Evolutionary conservation across 2,113 vertebrate species (phyloP).

Genomic region (Corythornis cristatus): DNA sequence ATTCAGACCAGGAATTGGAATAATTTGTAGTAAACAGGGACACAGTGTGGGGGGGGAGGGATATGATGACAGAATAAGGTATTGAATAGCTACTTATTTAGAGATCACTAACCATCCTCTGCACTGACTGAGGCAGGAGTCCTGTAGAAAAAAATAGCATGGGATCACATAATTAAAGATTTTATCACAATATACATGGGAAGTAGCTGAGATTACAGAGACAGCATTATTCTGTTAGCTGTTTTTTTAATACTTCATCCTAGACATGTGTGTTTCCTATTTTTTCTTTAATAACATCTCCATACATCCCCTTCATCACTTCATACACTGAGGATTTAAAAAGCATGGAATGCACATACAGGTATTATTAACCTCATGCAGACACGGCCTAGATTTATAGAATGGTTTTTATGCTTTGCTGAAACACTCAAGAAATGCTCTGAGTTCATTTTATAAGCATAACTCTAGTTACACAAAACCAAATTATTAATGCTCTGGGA

Average conservation of each 20-base stretch:
- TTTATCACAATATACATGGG: background rate
- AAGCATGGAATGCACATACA: background rate
- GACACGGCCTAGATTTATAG: background rate
- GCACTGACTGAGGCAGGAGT: conserved; percentile 49
- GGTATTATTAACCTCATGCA: background rate
- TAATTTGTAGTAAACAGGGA: conserved; percentile 10
- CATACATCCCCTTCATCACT: background rate
- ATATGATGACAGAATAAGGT: conserved; percentile 37
- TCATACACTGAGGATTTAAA: background rate
- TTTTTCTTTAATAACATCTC: background rate
- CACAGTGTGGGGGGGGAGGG: background rate
- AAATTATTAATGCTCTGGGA: background rate
- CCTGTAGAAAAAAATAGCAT: conserved; percentile 62
- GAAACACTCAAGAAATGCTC: background rate
- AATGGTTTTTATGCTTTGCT: background rate
- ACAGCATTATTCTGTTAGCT: background rate
- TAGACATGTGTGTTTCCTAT: background rate
- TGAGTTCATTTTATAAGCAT: background rate
- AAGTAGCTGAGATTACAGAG: background rate
- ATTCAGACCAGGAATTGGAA: conserved; percentile 1
- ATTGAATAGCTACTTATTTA: conserved; percentile 52
- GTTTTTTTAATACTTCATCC: background rate
- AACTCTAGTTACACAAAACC: background rate
- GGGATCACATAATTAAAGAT: conserved; percentile 61
- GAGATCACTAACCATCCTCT: conserved; percentile 63